These are phyloP conservation scores for Pantelozetes paolii DNA, from an alignment of 2,888 invertebrate genomes.

Conservation along the genomic window DNA sequence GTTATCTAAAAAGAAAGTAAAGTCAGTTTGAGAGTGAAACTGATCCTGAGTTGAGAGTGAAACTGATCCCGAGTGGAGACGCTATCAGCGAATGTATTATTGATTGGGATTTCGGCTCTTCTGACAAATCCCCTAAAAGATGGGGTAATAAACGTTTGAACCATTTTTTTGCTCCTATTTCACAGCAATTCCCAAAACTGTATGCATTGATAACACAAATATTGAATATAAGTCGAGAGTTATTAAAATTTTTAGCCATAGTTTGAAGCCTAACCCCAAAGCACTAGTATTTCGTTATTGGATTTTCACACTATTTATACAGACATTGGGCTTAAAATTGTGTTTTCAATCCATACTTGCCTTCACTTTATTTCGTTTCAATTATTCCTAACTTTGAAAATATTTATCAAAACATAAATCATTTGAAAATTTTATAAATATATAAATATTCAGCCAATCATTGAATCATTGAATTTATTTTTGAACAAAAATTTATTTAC, in stretches of 20 bases:
- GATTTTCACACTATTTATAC: background rate
- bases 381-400: constrained; percentile 2
- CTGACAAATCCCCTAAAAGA: constrained; percentile 22
- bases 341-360: background rate
- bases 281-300: background rate
- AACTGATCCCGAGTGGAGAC: constrained; percentile 25
- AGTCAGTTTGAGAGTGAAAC: too few relatives aligned
- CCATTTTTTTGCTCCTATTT: background rate
- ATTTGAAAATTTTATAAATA: background rate
- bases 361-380: background rate
- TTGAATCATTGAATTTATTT: background rate
- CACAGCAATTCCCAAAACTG: background rate
- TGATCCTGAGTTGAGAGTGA: background rate
- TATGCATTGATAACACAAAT: too few relatives aligned
- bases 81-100: constrained; percentile 9
- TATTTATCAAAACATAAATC: constrained; percentile 12
- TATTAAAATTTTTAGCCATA: background rate
- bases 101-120: background rate
- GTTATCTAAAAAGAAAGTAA: background rate
- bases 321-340: background rate
- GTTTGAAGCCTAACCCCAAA: background rate
- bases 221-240: too few relatives aligned
- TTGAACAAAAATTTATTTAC: background rate
- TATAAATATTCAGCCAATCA: background rate
- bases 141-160: constrained; percentile 21